Percentiles rank a stretch among this genome's conserved stretches.
These are phyloP conservation scores for Hippoglossus hippoglossus DNA, from an alignment of 2,797 vertebrate species.

Conservation along the genomic window DNA sequence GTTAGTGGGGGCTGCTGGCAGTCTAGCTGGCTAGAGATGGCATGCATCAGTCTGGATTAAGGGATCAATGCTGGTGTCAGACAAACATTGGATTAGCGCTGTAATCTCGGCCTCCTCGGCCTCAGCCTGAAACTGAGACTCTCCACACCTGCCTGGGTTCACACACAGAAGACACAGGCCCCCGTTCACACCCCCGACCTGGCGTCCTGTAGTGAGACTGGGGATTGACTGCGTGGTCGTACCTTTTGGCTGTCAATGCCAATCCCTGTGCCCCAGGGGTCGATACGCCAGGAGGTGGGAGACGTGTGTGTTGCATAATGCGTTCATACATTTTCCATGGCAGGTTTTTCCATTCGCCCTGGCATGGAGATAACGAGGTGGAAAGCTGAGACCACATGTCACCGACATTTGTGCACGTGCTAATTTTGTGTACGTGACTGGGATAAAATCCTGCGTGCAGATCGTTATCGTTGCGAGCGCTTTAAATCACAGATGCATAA, in stretches of 20 bases:
- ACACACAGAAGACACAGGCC: constrained; percentile 7
- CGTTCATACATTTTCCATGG: constrained; percentile 51
- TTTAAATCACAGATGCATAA: not conserved
- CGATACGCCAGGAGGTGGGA: constrained; percentile 13
- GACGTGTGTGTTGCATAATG: constrained; percentile 57
- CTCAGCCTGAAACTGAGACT: constrained; percentile 56
- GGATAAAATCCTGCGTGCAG: not conserved
- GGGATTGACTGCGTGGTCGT: constrained; percentile 47
- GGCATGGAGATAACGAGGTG: constrained; percentile 22
- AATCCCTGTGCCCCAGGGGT: constrained; percentile 42
- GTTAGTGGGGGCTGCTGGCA: constrained; percentile 32
- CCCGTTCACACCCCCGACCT: constrained; percentile 34
- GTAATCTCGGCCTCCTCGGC: constrained; percentile 71
- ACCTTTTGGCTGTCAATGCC: constrained; percentile 48
- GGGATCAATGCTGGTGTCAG: constrained; percentile 77
- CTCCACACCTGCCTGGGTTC: constrained; percentile 55
- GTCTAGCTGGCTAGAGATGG: constrained; percentile 55
- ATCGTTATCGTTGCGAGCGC: not conserved
- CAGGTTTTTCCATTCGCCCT: constrained; percentile 35
- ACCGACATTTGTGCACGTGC: constrained; percentile 12
- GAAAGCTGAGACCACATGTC: constrained; percentile 12
- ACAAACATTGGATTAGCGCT: constrained; percentile 81
- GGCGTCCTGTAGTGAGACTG: constrained; percentile 52
- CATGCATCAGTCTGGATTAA: constrained; percentile 76
- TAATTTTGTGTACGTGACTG: constrained; percentile 27